Conservation (phyloP, 2,797 vertebrate species). For the Chelonia mydas region DNA sequence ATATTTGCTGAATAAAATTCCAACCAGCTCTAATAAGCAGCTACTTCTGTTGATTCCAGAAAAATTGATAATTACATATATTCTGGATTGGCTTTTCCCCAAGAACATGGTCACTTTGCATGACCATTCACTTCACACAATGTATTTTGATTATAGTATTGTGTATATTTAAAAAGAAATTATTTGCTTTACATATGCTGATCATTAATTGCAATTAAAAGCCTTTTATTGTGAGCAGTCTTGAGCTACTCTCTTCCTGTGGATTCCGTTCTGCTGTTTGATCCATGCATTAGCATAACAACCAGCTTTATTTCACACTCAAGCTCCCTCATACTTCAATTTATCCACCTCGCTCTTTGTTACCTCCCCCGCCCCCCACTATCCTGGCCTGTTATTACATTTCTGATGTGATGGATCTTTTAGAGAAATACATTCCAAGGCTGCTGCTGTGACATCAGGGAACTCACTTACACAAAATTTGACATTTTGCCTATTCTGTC, state of each 20-base stretch:
- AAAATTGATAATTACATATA: neutral
- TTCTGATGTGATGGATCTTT: slow-evolving; percentile 32
- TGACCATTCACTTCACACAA: neutral
- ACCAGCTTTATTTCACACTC: neutral
- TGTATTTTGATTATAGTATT: neutral
- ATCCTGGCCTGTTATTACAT: neutral
- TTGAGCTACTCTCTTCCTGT: neutral
- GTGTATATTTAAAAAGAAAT: neutral
- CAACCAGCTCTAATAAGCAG: rapidly evolving
- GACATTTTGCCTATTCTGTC: slow-evolving; percentile 42
- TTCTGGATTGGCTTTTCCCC: rapidly evolving
- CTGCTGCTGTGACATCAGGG: slow-evolving; percentile 17
- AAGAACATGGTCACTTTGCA: neutral
- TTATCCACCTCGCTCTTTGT: neutral
- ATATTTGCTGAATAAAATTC: neutral
- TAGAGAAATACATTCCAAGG: slow-evolving; percentile 5
- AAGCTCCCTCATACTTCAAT: neutral
- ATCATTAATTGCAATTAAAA: neutral
- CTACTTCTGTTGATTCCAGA: neutral
- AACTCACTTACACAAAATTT: slow-evolving; percentile 30
- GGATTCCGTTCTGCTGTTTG: neutral
- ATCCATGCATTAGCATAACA: neutral
- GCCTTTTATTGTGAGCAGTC: neutral
- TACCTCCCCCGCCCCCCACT: neutral
- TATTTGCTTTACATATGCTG: neutral